Percentiles rank a stretch among this genome's conserved stretches.
Evolutionary conservation across 2,888 invertebrate species (phyloP).

Genomic region (Tolmerus cingulatus): DNA sequence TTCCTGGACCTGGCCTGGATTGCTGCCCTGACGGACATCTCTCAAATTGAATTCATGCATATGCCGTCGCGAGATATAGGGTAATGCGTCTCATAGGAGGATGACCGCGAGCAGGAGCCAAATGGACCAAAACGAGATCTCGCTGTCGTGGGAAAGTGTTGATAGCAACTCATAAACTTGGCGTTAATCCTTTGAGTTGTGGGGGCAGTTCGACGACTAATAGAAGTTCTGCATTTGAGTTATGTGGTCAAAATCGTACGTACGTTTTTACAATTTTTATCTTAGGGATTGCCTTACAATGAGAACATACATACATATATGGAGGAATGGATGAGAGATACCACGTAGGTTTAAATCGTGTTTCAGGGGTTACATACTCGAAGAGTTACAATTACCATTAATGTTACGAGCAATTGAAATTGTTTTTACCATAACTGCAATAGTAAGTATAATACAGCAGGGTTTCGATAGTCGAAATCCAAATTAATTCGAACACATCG

Average conservation of each 20-base stretch:
- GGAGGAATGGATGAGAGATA: too few relatives aligned
- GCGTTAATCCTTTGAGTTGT: constrained; percentile 34
- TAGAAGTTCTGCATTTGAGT: not conserved
- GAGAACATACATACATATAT: too few relatives aligned
- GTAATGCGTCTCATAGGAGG: constrained; percentile 32
- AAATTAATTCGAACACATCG: too few relatives aligned
- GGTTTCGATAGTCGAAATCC: too few relatives aligned
- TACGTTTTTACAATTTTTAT: not conserved
- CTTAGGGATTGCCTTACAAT: not conserved
- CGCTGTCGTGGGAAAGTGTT: constrained; percentile 43
- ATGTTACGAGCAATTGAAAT: too few relatives aligned
- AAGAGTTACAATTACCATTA: too few relatives aligned
- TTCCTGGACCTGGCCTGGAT: constrained; percentile 17
- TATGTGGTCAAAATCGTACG: not conserved
- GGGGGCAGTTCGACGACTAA: not conserved
- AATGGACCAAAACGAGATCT: not conserved
- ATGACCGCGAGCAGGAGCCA: not conserved
- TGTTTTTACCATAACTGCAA: too few relatives aligned
- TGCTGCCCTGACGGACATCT: constrained; percentile 34
- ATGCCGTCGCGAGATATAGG: constrained; percentile 17
- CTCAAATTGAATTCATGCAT: constrained; percentile 38
- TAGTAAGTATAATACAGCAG: too few relatives aligned
- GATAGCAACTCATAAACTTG: constrained; percentile 40
- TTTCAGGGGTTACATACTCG: too few relatives aligned
- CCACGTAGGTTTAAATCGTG: too few relatives aligned